phyloP scores from a whole-genome alignment of 2,797 vertebrate genomes.

The Anguilla marmorata region DNA sequence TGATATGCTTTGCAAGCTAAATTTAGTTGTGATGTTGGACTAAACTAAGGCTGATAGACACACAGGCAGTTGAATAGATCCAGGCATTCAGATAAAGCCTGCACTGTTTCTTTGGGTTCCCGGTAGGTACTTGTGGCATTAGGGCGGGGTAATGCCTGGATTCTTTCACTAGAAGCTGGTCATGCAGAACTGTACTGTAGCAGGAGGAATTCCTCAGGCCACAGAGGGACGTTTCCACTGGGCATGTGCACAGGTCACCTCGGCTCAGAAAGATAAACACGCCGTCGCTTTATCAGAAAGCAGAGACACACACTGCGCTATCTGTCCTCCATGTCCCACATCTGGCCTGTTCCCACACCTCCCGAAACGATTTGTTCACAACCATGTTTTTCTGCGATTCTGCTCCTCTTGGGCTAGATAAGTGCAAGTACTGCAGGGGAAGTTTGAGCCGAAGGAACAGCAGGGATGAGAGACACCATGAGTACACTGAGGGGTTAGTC shows the following conservation, averaged over 20 bases:
- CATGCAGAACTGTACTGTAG: slow-evolving; percentile 15
- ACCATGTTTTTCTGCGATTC: not conserved
- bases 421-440: not conserved
- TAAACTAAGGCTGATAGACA: not conserved
- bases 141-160: slow-evolving; percentile 19
- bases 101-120: slow-evolving; percentile 3
- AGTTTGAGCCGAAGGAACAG: not conserved
- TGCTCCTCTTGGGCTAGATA: not conserved
- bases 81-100: not conserved
- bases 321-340: slow-evolving; percentile 28
- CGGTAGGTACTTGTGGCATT: slow-evolving; percentile 8
- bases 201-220: slow-evolving; percentile 14
- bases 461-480: not conserved
- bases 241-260: slow-evolving; percentile 42
- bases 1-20: not conserved
- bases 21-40: not conserved
- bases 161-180: slow-evolving; percentile 26
- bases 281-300: slow-evolving; percentile 44
- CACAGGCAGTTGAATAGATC: not conserved
- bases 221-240: slow-evolving; percentile 28
- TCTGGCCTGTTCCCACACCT: slow-evolving; percentile 5
- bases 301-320: slow-evolving; percentile 33
- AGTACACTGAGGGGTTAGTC: not conserved
- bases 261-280: slow-evolving; percentile 46
- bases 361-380: slow-evolving; percentile 25